Percentiles rank a stretch among this genome's conserved stretches.
Evolutionary conservation across 1,140 invertebrate species (phyloP).

Genomic region (Amphibalanus amphitrite): DNA sequence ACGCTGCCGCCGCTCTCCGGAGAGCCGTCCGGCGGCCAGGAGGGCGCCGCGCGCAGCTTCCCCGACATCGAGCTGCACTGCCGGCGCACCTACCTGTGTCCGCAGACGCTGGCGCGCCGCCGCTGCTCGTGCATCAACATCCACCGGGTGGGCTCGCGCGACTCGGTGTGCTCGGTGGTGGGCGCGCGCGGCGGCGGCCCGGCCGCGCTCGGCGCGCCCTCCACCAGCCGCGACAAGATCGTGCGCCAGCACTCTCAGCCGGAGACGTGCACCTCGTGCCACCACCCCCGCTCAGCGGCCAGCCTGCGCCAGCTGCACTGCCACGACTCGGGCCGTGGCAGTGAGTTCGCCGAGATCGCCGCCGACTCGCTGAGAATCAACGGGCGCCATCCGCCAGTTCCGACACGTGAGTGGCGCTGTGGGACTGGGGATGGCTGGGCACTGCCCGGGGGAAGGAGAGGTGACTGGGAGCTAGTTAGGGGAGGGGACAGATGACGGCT

Average conservation of each 20-base stretch:
- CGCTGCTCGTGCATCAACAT: slow-evolving; percentile 19
- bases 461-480: no score
- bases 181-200: slow-evolving; percentile 16
- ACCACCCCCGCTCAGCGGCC: slow-evolving; percentile 29
- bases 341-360: slow-evolving; percentile 86
- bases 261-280: slow-evolving; percentile 31
- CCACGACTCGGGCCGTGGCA: slow-evolving; percentile 44
- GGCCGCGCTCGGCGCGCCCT: slow-evolving; percentile 15
- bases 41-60: slow-evolving; percentile 51
- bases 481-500: no score
- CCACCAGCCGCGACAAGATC: slow-evolving; percentile 34
- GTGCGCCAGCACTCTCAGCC: slow-evolving; percentile 81
- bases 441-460: no score
- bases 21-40: slow-evolving; percentile 12
- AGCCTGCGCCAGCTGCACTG: slow-evolving; percentile 65
- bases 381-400: slow-evolving; percentile 86
- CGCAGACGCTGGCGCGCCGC: slow-evolving; percentile 18
- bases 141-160: slow-evolving; percentile 22
- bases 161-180: slow-evolving; percentile 22
- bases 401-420: slow-evolving; percentile 70
- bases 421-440: no score
- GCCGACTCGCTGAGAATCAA: slow-evolving; percentile 92
- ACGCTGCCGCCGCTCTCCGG: slow-evolving; percentile 14
- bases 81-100: slow-evolving; percentile 26
- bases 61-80: slow-evolving; percentile 77